Evolutionary conservation across 2,113 vertebrate genomes (phyloP), one percentile per base, ranked within the genome.

Genomic region (Mesoclemmys tuberculata): DNA sequence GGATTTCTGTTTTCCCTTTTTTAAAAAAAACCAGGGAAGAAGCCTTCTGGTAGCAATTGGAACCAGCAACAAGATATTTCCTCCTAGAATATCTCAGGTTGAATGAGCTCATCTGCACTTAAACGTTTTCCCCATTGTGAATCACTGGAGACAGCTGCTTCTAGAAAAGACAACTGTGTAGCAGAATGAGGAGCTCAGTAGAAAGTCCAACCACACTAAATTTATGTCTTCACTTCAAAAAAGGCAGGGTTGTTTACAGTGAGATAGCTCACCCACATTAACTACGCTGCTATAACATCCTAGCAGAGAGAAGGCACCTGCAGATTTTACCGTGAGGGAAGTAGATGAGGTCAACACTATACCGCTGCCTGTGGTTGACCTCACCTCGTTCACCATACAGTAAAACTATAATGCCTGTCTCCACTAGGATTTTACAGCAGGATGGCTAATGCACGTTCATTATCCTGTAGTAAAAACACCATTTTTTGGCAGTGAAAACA

Each of bases 381-480:
- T 87, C 41, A 44, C 0, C 0, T 29, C n/a, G 68, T 61, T 29
- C 78, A 64, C 35, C 38, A 56, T 56, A 51, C 51, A 46, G 82
- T 64, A 12, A 11, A 5, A 48, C 16, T 5, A n/a, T 8, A 46
- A 7, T 18, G 1, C 9, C 7, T 48, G 48, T 46, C 46, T 85
- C 10, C 29, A 38, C 58, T 80, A 44, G 7, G 31, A 21, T 10
- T 14, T 44, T 41, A 56, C 68, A 13, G 19, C 2, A 35, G 52
- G 22, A 16, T 48, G 26, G 38, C 2, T 0, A 5, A 31, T 2
- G 80, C 8, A 16, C 1, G 1, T 48, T 26, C 21, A 0, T 21
- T 48, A 14, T 44, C 9, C 26, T n/a, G 35, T 8, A 10, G 19
- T 71, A n/a, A 38, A 64, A 71, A 13, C 29, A 19, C 26, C 79